Evolutionary conservation across 2,797 vertebrate species (phyloP).

Genomic region (Syngnathus rostellatus): DNA sequence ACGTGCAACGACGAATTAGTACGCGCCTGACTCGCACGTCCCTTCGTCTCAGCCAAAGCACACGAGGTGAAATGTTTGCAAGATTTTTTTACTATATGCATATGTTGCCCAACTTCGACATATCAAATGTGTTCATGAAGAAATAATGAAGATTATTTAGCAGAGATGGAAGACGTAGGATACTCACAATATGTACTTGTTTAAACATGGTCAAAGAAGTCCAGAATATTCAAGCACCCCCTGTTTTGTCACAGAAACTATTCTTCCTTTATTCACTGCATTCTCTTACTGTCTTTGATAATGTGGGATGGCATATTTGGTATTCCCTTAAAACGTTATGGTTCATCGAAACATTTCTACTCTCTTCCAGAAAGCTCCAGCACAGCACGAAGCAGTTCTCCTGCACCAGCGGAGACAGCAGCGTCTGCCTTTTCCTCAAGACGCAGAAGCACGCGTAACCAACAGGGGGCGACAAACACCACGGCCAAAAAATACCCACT

Average conservation of each 20-base stretch:
- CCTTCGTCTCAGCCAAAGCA: slow-evolving; percentile 84
- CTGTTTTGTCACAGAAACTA: no score
- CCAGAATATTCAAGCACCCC: no score
- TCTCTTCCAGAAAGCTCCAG: slow-evolving; percentile 59
- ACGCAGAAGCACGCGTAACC: slow-evolving; percentile 89
- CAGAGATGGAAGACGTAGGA: neutral
- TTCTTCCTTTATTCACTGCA: no score
- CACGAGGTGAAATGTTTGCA: slow-evolving; percentile 68
- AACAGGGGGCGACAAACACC: slow-evolving; percentile 79
- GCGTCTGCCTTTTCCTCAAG: slow-evolving; percentile 75
- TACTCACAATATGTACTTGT: no score
- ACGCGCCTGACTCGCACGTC: slow-evolving; percentile 87
- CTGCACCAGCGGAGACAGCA: slow-evolving; percentile 55
- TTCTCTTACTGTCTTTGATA: no score
- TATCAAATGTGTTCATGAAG: neutral
- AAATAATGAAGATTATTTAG: no score
- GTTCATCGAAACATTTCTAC: neutral
- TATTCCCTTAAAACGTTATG: neutral
- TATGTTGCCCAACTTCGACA: no score
- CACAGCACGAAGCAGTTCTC: slow-evolving; percentile 67
- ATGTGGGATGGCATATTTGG: no score
- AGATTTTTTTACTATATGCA: no score
- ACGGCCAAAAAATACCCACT: slow-evolving; percentile 85
- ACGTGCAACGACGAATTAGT: slow-evolving; percentile 69
- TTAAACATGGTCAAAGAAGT: no score